phyloP scores from a whole-genome alignment of 2,888 invertebrate genomes.

The Hesperia comma region DNA sequence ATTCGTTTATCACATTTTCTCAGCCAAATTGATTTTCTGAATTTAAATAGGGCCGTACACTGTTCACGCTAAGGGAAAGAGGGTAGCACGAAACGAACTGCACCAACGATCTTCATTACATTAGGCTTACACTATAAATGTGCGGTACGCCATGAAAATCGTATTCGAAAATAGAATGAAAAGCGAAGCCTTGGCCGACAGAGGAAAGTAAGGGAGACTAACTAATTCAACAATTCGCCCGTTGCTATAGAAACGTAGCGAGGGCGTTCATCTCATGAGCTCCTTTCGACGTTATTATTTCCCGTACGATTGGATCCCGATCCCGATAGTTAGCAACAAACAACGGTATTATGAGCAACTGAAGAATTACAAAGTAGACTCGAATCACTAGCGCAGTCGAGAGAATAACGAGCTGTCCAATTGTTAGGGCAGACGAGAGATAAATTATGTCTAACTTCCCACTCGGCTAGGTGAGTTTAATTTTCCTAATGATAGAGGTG shows the following conservation, averaged over 20 bases:
- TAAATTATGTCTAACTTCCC: conserved; percentile 31
- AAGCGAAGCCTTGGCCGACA: conserved; percentile 33
- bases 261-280: conserved; percentile 56
- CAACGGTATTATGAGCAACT: conserved; percentile 32
- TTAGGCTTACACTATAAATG: conserved; percentile 8
- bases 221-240: conserved; percentile 66
- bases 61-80: background rate
- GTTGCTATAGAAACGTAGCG: conserved; percentile 67
- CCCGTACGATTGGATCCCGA: conserved; percentile 64
- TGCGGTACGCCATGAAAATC: conserved; percentile 4
- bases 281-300: conserved; percentile 67
- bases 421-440: conserved; percentile 33
- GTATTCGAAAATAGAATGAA: conserved; percentile 18
- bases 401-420: conserved; percentile 22
- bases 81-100: background rate
- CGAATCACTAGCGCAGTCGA: conserved; percentile 2
- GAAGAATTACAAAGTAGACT: conserved; percentile 21
- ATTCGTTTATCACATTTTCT: background rate
- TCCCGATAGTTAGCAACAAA: conserved; percentile 60
- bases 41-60: background rate
- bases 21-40: background rate
- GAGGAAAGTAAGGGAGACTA: conserved; percentile 59
- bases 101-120: conserved; percentile 7
- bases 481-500: conserved; percentile 10
- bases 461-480: conserved; percentile 1